Conservation (phyloP, 2,113 vertebrate species). For the Leptosomus discolor region DNA sequence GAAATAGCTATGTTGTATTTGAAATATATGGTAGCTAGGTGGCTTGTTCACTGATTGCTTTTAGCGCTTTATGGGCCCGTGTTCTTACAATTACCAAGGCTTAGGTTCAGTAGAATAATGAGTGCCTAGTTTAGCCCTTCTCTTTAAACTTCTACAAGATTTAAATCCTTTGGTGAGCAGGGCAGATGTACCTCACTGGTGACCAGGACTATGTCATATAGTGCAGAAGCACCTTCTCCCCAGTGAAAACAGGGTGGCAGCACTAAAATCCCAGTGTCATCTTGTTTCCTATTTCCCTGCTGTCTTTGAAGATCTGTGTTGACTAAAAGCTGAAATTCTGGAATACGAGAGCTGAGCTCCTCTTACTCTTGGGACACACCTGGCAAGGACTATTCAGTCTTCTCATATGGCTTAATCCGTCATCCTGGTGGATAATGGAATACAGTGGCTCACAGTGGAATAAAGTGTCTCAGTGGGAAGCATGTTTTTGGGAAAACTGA, state of each 20-base stretch:
- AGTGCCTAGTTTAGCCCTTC: not conserved
- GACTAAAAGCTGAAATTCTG: not conserved
- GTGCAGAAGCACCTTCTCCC: not conserved
- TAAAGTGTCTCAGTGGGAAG: not conserved
- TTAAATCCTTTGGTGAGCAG: not conserved
- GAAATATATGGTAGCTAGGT: not conserved
- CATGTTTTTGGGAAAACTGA: not conserved
- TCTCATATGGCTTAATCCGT: not conserved
- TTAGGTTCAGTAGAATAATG: not conserved
- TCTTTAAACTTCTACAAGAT: not conserved
- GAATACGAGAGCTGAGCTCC: not conserved
- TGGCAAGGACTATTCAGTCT: not conserved
- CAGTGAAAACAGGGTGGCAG: not conserved
- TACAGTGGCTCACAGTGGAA: not conserved
- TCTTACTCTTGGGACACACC: not conserved
- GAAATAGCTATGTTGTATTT: not conserved
- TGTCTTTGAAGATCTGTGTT: not conserved
- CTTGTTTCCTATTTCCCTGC: not conserved
- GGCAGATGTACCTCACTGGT: not conserved
- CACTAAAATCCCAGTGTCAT: not conserved
- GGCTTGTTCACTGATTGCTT: not conserved
- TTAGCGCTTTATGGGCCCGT: not conserved
- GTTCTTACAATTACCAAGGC: not conserved
- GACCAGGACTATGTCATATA: rapidly evolving
- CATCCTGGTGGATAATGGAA: not conserved